Evolutionary conservation across 2,113 vertebrate genomes (phyloP).

Genomic region (Labeo rohita): DNA sequence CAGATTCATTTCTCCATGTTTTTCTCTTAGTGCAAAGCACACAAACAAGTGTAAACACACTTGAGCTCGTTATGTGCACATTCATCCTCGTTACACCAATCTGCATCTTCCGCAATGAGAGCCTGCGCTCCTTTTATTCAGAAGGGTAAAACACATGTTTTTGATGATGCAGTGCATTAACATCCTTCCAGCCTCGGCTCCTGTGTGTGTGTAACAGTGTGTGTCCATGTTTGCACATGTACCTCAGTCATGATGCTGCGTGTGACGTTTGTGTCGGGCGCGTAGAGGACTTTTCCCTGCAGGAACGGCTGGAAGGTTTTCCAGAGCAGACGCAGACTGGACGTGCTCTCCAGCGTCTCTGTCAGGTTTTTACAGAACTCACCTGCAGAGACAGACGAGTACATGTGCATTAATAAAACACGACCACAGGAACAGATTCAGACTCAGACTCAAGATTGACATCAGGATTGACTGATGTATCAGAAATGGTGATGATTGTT

Average conservation of each 20-base stretch:
- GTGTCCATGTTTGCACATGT: conserved; percentile 31
- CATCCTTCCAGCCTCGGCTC: not conserved
- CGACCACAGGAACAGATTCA: not conserved
- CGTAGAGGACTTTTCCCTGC: conserved; percentile 90
- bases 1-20: not conserved
- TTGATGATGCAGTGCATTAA: not conserved
- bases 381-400: conserved; percentile 69
- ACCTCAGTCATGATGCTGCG: conserved; percentile 87
- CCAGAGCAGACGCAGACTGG: conserved; percentile 88
- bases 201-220: not conserved
- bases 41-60: conserved; percentile 29
- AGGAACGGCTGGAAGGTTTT: conserved; percentile 87
- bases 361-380: conserved; percentile 89
- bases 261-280: conserved; percentile 87
- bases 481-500: too few relatives aligned
- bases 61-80: not conserved
- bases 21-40: not conserved
- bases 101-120: not conserved
- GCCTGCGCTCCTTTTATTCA: not conserved
- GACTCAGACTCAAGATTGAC: not conserved
- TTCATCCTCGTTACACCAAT: conserved; percentile 12
- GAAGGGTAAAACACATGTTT: not conserved
- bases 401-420: not conserved
- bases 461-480: too few relatives aligned
- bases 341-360: conserved; percentile 84